Evolutionary conservation across 2,888 invertebrate species (phyloP).

Genomic region (Alloplasta piceator): DNA sequence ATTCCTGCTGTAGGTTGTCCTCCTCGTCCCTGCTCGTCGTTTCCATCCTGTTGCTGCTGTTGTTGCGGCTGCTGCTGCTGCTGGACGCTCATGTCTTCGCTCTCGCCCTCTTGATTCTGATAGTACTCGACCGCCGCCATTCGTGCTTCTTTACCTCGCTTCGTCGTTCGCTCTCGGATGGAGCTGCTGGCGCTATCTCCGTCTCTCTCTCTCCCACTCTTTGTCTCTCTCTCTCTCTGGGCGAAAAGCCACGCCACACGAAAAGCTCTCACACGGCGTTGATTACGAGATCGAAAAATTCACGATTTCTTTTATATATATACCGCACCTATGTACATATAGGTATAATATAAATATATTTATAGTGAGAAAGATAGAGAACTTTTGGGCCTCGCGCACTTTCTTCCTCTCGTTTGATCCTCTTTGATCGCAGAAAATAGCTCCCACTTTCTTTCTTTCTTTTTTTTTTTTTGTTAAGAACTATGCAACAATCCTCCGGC

Average conservation of each 20-base stretch:
- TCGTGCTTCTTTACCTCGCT: constrained; percentile 66
- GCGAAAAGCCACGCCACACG: constrained; percentile 52
- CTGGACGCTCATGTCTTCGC: constrained; percentile 69
- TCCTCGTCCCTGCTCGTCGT: constrained; percentile 70
- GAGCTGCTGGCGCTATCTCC: constrained; percentile 50
- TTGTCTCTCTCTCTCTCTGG: constrained; percentile 36
- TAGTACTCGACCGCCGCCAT: constrained; percentile 81
- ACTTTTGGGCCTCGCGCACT: constrained; percentile 10
- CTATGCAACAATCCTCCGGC: constrained; percentile 35
- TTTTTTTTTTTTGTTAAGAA: not conserved
- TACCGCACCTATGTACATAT: not conserved
- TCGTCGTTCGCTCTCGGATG: constrained; percentile 53
- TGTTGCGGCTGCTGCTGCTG: constrained; percentile 56
- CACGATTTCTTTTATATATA: constrained; percentile 8
- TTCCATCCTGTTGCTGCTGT: constrained; percentile 68
- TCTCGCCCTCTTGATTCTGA: constrained; percentile 76
- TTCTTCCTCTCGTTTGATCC: constrained; percentile 22
- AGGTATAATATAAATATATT: not conserved
- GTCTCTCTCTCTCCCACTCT: constrained; percentile 36
- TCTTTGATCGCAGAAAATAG: constrained; percentile 25
- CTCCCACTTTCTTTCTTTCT: not conserved
- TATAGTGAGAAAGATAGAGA: too few relatives aligned
- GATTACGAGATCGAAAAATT: constrained; percentile 34
- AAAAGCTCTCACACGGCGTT: constrained; percentile 29
- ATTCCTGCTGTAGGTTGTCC: constrained; percentile 81